phyloP scores from a whole-genome alignment of 2,888 invertebrate genomes.

The Torymus aiolomorphi region DNA sequence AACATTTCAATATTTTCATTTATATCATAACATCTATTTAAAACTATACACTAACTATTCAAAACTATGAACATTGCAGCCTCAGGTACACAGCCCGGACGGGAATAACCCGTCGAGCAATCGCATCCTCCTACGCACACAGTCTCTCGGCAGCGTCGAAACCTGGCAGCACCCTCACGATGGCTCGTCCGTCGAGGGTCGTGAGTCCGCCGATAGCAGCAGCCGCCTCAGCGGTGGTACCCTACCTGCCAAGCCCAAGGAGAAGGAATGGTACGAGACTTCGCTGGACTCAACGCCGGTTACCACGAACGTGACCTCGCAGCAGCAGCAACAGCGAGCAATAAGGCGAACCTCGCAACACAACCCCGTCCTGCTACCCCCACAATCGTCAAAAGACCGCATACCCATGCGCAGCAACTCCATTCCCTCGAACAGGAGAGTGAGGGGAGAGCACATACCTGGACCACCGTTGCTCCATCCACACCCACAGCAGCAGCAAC shows the following conservation, averaged over 20 bases:
- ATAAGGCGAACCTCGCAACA: constrained; percentile 51
- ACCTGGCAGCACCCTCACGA: constrained; percentile 66
- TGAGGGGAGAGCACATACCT: constrained; percentile 55
- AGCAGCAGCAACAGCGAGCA: constrained; percentile 13
- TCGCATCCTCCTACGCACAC: constrained; percentile 77
- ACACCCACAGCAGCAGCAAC: constrained; percentile 21
- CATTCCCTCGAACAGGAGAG: constrained; percentile 52
- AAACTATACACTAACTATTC: too few species aligned
- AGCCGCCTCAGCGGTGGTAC: constrained; percentile 50
- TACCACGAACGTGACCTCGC: constrained; percentile 35
- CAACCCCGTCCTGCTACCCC: constrained; percentile 31
- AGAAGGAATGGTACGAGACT: constrained; percentile 84
- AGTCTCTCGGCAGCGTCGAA: constrained; percentile 80
- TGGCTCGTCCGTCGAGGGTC: constrained; percentile 52
- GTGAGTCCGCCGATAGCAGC: constrained; percentile 64
- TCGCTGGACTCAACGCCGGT: constrained; percentile 77
- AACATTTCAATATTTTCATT: too few species aligned
- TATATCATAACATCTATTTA: too few species aligned
- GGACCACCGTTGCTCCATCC: constrained; percentile 59
- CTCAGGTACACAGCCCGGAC: constrained; percentile 46
- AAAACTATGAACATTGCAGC: constrained; percentile 9
- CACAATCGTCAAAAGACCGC: constrained; percentile 36
- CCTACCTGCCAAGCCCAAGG: constrained; percentile 67
- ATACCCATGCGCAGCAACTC: constrained; percentile 58
- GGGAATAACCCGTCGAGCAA: constrained; percentile 22